Percentiles rank a stretch among this genome's conserved stretches.
These are phyloP conservation scores for Dromococcyx pavoninus DNA, from an alignment of 2,797 vertebrate genomes.

Conservation along the genomic window DNA sequence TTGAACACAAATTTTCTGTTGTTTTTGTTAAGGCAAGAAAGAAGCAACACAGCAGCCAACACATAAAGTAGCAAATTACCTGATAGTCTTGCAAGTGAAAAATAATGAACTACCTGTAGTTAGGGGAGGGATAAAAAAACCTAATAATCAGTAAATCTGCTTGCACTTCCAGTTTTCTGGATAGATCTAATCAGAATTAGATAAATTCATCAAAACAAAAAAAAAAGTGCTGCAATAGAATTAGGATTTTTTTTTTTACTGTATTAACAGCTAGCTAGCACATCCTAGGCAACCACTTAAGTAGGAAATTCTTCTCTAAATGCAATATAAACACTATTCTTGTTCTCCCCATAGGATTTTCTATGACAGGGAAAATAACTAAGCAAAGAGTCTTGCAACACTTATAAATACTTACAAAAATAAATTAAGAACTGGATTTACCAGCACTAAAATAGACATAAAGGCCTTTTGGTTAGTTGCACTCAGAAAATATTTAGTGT, in stretches of 20 bases:
- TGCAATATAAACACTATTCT: background rate
- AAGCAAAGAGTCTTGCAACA: background rate
- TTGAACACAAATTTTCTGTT: background rate
- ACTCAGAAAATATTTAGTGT: background rate
- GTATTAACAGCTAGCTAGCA: background rate
- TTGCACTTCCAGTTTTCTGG: background rate
- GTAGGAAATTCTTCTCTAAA: background rate
- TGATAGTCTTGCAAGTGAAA: background rate
- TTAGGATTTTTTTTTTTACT: background rate
- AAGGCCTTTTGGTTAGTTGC: conserved; percentile 24
- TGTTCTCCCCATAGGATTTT: background rate
- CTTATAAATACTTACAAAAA: conserved; percentile 36
- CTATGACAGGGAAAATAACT: background rate
- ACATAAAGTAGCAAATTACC: background rate
- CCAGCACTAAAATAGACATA: conserved; percentile 13
- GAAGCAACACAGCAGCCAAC: background rate
- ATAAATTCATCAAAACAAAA: background rate
- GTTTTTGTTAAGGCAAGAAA: background rate
- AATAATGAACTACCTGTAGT: background rate
- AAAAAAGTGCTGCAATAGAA: background rate
- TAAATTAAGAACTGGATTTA: conserved; percentile 10
- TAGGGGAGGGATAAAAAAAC: background rate
- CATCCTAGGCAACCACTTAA: background rate
- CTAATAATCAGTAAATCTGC: background rate
- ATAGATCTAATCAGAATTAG: background rate